Percentiles rank a stretch among this genome's conserved stretches.
phyloP scores from a whole-genome alignment of 2,113 vertebrate genomes.

The Glareola pratincola region DNA sequence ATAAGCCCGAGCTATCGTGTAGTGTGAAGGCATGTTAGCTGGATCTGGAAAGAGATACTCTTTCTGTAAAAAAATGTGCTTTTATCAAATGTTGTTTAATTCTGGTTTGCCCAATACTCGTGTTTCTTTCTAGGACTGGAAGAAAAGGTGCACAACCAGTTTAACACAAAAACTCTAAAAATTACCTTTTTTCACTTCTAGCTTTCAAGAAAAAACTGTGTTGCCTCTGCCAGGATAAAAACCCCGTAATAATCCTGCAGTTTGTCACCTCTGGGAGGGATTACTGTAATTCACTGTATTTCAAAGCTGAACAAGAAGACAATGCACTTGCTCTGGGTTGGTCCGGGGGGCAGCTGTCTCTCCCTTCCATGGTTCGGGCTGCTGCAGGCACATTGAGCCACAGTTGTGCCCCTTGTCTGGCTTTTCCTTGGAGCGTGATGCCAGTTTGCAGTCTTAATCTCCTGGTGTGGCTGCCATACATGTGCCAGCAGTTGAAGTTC shows the following conservation, averaged over 20 bases:
- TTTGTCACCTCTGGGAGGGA: neutral
- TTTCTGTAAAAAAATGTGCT: neutral
- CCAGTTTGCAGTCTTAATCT: neutral
- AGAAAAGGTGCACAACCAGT: neutral
- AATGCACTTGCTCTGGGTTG: neutral
- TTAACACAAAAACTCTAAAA: neutral
- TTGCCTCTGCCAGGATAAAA: neutral
- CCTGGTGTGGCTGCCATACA: neutral
- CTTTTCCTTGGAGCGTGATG: neutral
- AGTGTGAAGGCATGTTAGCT: neutral
- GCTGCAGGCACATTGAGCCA: neutral
- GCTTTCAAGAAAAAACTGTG: neutral
- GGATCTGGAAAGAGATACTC: neutral
- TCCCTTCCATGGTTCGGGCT: neutral
- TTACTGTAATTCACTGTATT: neutral
- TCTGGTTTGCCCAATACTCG: neutral
- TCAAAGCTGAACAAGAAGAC: neutral
- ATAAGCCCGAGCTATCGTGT: neutral
- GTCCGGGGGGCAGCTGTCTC: neutral
- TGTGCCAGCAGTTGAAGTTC: neutral
- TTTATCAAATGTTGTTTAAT: neutral
- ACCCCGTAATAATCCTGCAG: neutral
- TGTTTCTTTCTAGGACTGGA: neutral
- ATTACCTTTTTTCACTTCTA: neutral
- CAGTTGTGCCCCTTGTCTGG: neutral